A percentile compares a stretch with the other conserved stretches of the same genome.
Evolutionary conservation across 2,797 vertebrate species (phyloP).

Genomic region (Sebastes elongatus): DNA sequence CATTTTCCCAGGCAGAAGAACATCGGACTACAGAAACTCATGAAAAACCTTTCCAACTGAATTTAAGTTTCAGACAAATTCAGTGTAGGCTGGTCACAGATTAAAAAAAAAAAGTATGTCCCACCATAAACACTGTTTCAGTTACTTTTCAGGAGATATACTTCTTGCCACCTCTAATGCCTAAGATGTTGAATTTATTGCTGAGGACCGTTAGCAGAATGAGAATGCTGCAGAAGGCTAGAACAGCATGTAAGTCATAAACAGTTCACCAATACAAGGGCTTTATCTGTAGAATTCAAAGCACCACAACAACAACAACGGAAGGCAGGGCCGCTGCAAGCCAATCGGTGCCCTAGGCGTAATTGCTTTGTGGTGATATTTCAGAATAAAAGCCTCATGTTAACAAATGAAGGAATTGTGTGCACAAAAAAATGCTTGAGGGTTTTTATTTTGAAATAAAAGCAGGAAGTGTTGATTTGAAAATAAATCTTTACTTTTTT

Average conservation of each 20-base stretch:
- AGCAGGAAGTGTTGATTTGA: too few species aligned
- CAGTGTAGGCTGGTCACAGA: not conserved
- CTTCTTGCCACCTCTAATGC: not conserved
- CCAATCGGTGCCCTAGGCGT: too few species aligned
- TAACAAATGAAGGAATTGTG: too few species aligned
- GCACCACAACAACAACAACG: not conserved
- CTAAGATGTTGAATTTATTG: not conserved
- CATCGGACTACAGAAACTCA: not conserved
- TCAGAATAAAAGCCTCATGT: too few species aligned
- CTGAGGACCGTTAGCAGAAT: not conserved
- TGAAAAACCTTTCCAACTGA: not conserved
- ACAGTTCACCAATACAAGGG: not conserved
- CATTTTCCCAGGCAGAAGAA: not conserved
- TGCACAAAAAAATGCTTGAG: too few species aligned
- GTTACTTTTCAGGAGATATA: conserved; percentile 5
- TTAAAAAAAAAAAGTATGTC: not conserved
- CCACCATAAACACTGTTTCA: not conserved
- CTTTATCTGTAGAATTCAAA: not conserved
- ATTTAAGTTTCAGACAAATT: not conserved
- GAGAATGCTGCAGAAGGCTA: not conserved
- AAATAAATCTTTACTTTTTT: too few species aligned
- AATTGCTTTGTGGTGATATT: too few species aligned
- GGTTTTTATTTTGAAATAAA: too few species aligned
- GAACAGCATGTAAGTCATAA: not conserved
- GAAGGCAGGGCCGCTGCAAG: too few species aligned